Conservation (phyloP, 2,888 invertebrate genomes). For the Drosophila melanocephala region DNA sequence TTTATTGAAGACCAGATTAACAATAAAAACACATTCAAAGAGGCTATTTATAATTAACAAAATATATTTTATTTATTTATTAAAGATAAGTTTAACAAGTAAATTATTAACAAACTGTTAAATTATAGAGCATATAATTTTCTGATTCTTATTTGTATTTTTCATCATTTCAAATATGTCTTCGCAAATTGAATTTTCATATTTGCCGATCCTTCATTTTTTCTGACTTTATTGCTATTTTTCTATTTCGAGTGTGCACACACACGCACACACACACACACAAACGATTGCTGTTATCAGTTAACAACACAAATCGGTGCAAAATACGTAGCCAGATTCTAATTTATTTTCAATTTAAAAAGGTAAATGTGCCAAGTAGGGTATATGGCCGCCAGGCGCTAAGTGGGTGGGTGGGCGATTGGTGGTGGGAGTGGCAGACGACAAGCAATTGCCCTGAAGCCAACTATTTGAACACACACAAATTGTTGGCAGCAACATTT, state of each 20-base stretch:
- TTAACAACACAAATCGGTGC: conserved; percentile 79
- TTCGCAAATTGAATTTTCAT: neutral
- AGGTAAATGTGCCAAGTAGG: conserved; percentile 73
- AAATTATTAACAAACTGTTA: neutral
- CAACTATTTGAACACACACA: conserved; percentile 73
- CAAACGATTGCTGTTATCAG: conserved; percentile 58
- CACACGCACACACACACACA: conserved; percentile 9
- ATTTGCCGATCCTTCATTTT: neutral
- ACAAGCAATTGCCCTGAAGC: conserved; percentile 68
- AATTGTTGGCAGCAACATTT: conserved; percentile 55
- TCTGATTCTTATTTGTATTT: neutral
- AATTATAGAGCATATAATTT: neutral
- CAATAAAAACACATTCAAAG: neutral
- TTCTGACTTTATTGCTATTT: neutral
- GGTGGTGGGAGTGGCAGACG: conserved; percentile 39
- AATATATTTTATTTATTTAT: neutral
- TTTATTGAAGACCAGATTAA: neutral
- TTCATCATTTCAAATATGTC: neutral
- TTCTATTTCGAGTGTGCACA: neutral
- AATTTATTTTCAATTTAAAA: conserved; percentile 80
- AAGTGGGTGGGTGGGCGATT: conserved; percentile 1
- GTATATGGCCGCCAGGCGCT: conserved; percentile 9
- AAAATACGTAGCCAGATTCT: conserved; percentile 78
- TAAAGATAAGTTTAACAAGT: neutral
- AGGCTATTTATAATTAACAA: neutral